Evolutionary conservation across 2,113 vertebrate genomes (phyloP).

Genomic region (Leptobrachium leishanense): DNA sequence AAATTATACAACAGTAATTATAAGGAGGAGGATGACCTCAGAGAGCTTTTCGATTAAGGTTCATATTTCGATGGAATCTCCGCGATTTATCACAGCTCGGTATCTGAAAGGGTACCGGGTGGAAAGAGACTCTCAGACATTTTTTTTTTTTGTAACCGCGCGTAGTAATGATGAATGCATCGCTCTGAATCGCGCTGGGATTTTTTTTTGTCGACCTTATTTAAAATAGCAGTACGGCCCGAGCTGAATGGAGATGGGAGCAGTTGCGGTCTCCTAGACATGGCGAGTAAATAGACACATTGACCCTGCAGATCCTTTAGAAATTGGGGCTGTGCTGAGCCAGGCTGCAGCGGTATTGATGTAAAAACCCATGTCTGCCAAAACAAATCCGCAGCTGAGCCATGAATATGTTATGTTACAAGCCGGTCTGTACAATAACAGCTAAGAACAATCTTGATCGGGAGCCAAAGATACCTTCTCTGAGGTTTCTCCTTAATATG

Average conservation of each 20-base stretch:
- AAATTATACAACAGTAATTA: too few relatives aligned
- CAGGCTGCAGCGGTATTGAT: slow-evolving; percentile 32
- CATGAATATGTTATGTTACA: slow-evolving; percentile 45
- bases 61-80: too few relatives aligned
- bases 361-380: slow-evolving; percentile 37
- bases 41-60: too few relatives aligned
- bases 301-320: slow-evolving; percentile 26
- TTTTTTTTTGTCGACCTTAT: not conserved
- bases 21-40: too few relatives aligned
- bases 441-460: slow-evolving; percentile 45
- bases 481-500: slow-evolving; percentile 23
- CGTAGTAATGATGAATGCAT: not conserved
- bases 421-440: slow-evolving; percentile 38
- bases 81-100: too few relatives aligned
- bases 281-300: slow-evolving; percentile 21
- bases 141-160: too few relatives aligned
- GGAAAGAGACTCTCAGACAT: too few relatives aligned
- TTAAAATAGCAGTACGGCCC: not conserved
- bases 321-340: not conserved
- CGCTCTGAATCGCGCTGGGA: not conserved
- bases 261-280: not conserved
- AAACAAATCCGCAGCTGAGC: slow-evolving; percentile 39
- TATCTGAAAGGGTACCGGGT: too few relatives aligned
- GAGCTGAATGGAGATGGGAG: not conserved
- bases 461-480: slow-evolving; percentile 33